Percentiles rank a stretch among this genome's conserved stretches.
phyloP scores from a whole-genome alignment of 2,888 invertebrate genomes.

The Campaea margaritaria region DNA sequence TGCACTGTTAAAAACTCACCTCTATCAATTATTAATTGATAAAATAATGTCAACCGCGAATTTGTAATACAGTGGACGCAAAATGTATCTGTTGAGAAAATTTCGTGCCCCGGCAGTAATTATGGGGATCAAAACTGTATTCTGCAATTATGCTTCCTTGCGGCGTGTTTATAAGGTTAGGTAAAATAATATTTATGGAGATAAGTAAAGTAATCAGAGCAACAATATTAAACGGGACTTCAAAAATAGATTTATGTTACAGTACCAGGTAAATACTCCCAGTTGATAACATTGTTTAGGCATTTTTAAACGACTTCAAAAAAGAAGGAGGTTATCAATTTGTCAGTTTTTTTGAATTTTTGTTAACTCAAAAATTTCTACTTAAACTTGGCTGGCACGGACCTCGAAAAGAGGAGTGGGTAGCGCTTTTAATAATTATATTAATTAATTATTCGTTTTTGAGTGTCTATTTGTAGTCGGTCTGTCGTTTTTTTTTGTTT shows the following conservation, averaged over 20 bases:
- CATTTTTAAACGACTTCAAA: too few relatives aligned
- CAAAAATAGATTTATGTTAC: background rate
- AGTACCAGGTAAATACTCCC: too few relatives aligned
- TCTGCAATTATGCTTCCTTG: constrained; percentile 19
- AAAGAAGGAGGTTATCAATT: too few relatives aligned
- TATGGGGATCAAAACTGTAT: constrained; percentile 33
- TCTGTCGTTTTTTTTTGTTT: too few relatives aligned
- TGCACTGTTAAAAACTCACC: constrained; percentile 21
- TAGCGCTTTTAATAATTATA: too few relatives aligned
- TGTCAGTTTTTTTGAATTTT: too few relatives aligned
- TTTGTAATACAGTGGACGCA: constrained; percentile 33
- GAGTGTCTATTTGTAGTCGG: too few relatives aligned
- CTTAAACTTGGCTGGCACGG: too few relatives aligned
- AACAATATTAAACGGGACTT: background rate
- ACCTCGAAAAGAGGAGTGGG: too few relatives aligned
- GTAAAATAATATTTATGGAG: constrained; percentile 5
- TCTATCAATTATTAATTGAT: constrained; percentile 34
- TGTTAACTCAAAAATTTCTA: too few relatives aligned
- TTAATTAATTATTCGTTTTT: too few relatives aligned
- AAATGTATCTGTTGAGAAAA: constrained; percentile 31
- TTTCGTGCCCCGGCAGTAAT: constrained; percentile 36
- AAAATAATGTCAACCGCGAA: constrained; percentile 33
- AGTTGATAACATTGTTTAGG: too few relatives aligned
- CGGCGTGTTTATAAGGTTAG: constrained; percentile 5
- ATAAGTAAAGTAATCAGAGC: background rate